phyloP scores from a whole-genome alignment of 1,140 invertebrate genomes.

The Saccostrea echinata region DNA sequence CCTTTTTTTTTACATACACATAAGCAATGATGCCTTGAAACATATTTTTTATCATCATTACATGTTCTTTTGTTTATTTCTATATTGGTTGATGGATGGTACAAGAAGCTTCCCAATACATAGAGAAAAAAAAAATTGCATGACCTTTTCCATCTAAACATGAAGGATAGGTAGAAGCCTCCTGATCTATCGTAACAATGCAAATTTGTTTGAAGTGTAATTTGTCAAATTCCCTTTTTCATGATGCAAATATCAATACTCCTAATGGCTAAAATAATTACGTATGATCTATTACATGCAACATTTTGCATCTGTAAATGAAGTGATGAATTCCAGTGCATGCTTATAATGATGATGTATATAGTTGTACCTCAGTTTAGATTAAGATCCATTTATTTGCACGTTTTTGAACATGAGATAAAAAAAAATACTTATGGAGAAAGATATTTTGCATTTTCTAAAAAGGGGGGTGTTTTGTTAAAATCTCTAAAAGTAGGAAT shows the following conservation, averaged over 20 bases:
- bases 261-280: background rate
- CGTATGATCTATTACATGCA: background rate
- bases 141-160: slow-evolving; percentile 16
- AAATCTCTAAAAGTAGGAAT: too few relatives aligned
- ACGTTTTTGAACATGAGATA: background rate
- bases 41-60: too few relatives aligned
- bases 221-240: background rate
- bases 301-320: background rate
- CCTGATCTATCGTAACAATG: background rate
- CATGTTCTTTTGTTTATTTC: background rate
- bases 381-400: background rate
- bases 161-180: background rate
- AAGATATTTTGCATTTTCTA: background rate
- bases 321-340: background rate
- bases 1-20: background rate
- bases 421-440: background rate
- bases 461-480: background rate
- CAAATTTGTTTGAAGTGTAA: background rate
- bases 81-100: slow-evolving; percentile 24
- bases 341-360: slow-evolving; percentile 4
- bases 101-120: background rate
- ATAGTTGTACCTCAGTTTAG: background rate
- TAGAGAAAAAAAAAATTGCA: background rate
- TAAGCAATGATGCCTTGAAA: too few relatives aligned
- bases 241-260: background rate